Base-by-base conservation (phyloP, 2,888 invertebrate genomes). In the Plusia festucae region DNA sequence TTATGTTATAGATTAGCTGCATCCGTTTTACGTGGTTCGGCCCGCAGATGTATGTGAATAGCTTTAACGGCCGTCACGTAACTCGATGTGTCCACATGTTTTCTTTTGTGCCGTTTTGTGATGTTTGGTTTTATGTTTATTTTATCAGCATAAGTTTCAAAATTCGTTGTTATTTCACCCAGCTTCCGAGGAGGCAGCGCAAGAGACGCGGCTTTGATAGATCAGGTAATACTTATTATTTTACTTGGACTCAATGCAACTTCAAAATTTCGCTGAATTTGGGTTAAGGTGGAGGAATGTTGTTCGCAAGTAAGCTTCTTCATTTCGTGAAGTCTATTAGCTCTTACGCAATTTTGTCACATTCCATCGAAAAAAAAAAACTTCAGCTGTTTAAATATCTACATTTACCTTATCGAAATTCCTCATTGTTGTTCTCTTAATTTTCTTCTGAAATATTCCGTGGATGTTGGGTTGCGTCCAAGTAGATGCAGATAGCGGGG, bases 131-230 rank as follows among this genome's bases (percentile, higher is more conserved):
- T 94, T 89, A 91, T 91, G 89, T 93, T 93, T 88, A 90, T 91
- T 72, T 92, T 93, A 88, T 92, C 90, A 91, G 88, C 91, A 90
- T 91, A 93, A 85, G 90, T 94, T 95, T 91, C 94, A 94, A 94
- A 91, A 91, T 88, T 88, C 94, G 93, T 94, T 95, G 91, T 95
- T 94, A 94, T 95, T 95, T 94, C 94, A 95, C 90, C 94, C 95
- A 95, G 95, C 95, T 94, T 93, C 92, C 94, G 95, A 95, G 95
- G 95, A 95, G 90, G 94, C 94, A 92, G 95, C 94, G 82, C 94
- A 93, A 94, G 95, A 95, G 95, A 95, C 95, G 91, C 92, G 95
- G 94, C 95, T 95, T 94, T 95, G 92, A 95, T 95, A 95, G 94
- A 93, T 84, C 93, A 95, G 95, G 95, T 95, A 95, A 95, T 92